These are phyloP conservation scores for Conomelus anceps DNA, from an alignment of 2,888 invertebrate genomes.

Conservation along the genomic window DNA sequence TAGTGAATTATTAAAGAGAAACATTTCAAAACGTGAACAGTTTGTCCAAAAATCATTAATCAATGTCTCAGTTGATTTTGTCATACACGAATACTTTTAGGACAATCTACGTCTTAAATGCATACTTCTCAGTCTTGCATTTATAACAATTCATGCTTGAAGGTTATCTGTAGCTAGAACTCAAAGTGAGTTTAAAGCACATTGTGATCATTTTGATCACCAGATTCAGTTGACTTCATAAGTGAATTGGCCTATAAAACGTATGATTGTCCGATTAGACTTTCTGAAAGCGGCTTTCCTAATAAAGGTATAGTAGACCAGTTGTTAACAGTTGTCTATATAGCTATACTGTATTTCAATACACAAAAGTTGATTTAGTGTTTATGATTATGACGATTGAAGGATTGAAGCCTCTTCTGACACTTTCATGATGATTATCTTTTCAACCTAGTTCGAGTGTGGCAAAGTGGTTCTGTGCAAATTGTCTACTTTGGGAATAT, in stretches of 20 bases:
- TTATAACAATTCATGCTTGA: not conserved
- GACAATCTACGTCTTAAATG: too few species aligned
- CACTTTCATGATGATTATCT: not conserved
- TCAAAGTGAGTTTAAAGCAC: not conserved
- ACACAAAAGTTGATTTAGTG: not conserved
- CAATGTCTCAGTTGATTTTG: not conserved
- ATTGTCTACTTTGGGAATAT: not conserved
- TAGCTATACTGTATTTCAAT: not conserved
- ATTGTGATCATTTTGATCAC: not conserved
- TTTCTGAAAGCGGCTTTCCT: not conserved
- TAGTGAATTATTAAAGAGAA: too few species aligned
- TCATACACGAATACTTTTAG: not conserved
- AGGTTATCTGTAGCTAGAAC: too few species aligned
- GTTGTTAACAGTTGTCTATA: not conserved
- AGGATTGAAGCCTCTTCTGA: not conserved
- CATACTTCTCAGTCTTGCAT: too few species aligned
- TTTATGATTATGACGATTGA: not conserved
- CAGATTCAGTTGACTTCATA: not conserved
- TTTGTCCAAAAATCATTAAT: too few species aligned
- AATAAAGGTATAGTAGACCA: not conserved
- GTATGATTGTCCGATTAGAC: not conserved
- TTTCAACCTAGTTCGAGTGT: not conserved
- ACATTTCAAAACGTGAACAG: too few species aligned
- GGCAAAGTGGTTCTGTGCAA: not conserved
- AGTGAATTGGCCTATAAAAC: not conserved